These are phyloP conservation scores for Rhodinocichla rosea DNA, from an alignment of 2,113 vertebrate species.

Conservation along the genomic window DNA sequence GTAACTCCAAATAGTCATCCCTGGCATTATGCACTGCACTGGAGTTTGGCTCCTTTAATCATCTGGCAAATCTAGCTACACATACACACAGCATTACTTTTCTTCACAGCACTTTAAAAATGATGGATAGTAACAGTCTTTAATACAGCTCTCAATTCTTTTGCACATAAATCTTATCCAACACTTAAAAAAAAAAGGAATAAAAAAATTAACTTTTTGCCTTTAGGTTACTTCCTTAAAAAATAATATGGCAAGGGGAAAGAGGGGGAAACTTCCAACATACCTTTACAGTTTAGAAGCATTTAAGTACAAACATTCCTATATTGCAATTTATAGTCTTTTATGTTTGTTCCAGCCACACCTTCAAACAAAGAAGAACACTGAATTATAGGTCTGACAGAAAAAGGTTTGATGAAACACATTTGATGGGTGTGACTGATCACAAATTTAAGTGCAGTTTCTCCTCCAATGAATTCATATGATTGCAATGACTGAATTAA, in stretches of 20 bases:
- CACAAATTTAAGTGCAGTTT: conserved; percentile 65
- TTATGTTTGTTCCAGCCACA: neutral
- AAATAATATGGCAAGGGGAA: neutral
- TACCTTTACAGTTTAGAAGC: neutral
- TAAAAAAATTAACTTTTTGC: neutral
- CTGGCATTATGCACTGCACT: neutral
- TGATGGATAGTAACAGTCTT: neutral
- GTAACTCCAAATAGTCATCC: neutral
- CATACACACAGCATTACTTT: neutral
- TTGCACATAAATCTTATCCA: neutral
- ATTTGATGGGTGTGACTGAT: conserved; percentile 52
- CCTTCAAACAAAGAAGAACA: neutral
- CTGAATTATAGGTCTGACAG: conserved; percentile 21
- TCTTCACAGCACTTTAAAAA: conserved; percentile 26
- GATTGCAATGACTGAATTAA: conserved; percentile 20
- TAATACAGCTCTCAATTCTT: conserved; percentile 25
- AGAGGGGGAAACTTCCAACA: neutral
- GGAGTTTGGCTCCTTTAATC: neutral
- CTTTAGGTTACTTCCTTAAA: neutral
- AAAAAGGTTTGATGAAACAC: conserved; percentile 26
- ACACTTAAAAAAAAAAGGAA: neutral
- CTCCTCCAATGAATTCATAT: conserved; percentile 34
- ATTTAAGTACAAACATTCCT: neutral
- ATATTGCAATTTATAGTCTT: neutral
- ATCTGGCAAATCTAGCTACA: conserved; percentile 3